A percentile compares a stretch with the other conserved stretches of the same genome.
Evolutionary conservation across 2,888 invertebrate genomes (phyloP).

Genomic region (Dicyrtoma fusca): DNA sequence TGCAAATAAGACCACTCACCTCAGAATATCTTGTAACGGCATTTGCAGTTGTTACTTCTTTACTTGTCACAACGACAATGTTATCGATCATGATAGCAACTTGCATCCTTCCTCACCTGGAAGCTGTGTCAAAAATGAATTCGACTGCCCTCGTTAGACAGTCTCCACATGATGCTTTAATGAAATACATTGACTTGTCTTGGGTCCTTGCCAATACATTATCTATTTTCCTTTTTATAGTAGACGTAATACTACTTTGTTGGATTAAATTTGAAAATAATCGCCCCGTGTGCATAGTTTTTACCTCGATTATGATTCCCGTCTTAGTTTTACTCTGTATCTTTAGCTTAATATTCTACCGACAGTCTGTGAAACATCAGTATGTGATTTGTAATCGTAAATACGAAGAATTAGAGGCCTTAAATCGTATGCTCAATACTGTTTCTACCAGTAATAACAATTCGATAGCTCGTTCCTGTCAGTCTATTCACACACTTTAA

Average conservation of each 20-base stretch:
- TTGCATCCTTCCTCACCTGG: conserved; percentile 53
- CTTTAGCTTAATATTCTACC: conserved; percentile 52
- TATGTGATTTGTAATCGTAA: conserved; percentile 42
- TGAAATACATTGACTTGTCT: conserved; percentile 39
- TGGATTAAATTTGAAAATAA: conserved; percentile 52
- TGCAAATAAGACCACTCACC: conserved; percentile 40
- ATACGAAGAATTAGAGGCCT: conserved; percentile 42
- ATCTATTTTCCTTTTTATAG: conserved; percentile 51
- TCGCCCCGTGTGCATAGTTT: conserved; percentile 42
- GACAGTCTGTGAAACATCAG: conserved; percentile 52
- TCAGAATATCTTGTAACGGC: conserved; percentile 42
- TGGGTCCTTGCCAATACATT: conserved; percentile 53
- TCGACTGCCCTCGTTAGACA: conserved; percentile 18
- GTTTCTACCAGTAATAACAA: not conserved
- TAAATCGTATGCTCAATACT: conserved; percentile 20
- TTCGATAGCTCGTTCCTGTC: conserved; percentile 13
- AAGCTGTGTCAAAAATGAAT: conserved; percentile 50
- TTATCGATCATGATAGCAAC: conserved; percentile 54
- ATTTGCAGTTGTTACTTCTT: conserved; percentile 50
- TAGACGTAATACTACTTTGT: conserved; percentile 52
- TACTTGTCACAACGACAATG: conserved; percentile 51
- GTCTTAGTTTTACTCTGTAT: conserved; percentile 48
- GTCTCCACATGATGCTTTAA: conserved; percentile 35
- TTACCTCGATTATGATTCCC: conserved; percentile 50
- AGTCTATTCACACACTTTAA: conserved; percentile 1